phyloP scores from a whole-genome alignment of 1,140 invertebrate species.

The Battus philenor region DNA sequence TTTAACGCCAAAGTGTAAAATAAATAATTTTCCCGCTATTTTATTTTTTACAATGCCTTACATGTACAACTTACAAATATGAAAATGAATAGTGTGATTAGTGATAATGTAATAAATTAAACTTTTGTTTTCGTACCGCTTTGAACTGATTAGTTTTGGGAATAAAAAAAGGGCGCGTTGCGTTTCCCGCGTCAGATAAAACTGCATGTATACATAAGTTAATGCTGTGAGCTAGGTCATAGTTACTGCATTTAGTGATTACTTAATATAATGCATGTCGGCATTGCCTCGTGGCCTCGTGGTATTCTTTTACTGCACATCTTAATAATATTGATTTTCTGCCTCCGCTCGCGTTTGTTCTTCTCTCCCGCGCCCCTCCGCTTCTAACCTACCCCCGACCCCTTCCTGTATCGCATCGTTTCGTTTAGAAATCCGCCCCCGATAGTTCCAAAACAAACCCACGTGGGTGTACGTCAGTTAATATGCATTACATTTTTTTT shows the following conservation, averaged over 20 bases:
- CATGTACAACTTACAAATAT: no score
- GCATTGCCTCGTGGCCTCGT: conserved; percentile 15
- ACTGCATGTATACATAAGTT: background rate
- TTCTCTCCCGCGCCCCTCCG: conserved; percentile 34
- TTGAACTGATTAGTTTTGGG: background rate
- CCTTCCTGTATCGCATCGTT: conserved; percentile 18
- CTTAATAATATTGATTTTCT: conserved; percentile 57
- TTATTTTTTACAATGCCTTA: no score
- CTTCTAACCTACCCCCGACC: conserved; percentile 21
- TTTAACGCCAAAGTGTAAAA: no score
- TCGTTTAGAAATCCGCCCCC: conserved; percentile 20
- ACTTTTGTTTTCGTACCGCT: no score
- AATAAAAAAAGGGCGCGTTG: conserved; percentile 6
- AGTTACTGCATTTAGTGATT: conserved; percentile 4
- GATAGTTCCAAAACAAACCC: conserved; percentile 37
- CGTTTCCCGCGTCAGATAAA: conserved; percentile 9
- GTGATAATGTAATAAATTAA: no score
- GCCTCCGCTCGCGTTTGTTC: conserved; percentile 19
- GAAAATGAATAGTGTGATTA: no score
- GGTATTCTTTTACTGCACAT: conserved; percentile 30
- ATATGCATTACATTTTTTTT: no score
- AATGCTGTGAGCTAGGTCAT: conserved; percentile 3
- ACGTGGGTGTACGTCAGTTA: conserved; percentile 38
- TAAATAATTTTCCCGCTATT: no score
- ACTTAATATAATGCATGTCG: background rate